Evolutionary conservation across 2,888 invertebrate genomes (phyloP), one percentile per base, ranked within the genome.

Genomic region (Ypsolopha sequella): DNA sequence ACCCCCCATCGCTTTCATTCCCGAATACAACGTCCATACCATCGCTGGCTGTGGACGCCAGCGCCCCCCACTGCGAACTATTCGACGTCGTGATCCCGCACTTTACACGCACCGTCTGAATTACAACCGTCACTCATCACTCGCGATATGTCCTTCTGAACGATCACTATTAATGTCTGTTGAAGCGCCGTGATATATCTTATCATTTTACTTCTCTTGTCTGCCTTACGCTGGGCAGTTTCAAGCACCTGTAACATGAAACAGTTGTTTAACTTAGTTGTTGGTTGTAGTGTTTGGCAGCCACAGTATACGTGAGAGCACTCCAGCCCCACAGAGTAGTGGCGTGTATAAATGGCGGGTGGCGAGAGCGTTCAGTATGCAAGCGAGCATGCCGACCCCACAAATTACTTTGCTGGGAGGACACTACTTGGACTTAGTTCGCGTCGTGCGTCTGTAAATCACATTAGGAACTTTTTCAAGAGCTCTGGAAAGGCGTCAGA

Each of bases 31-130:
- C 67, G 81, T 82, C 82, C 86, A 86, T 86, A 77, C 75, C 86
- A 86, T 86, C 76, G 80, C 85, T 81, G 80, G 82, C 74, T 69
- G 70, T 68, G 76, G 72, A 71, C 77, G 80, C 82, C 80, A 76
- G 80, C 80, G 78, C 72, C 68, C 71, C 76, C 78, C 79, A 78
- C 73, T 72, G 70, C 52, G 80, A 70, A 58, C 64, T 57, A 66
- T 76, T 79, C 73, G 81, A 78, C 85, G 86, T 79, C 72, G 80
- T 85, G 80, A 63, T 70, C 3, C 41, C 74, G 72, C 67, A 64
- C 59, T 64, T 76, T 63, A 80, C 69, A 55, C 70, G 63, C 70
- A 62, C 85, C 77, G 68, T 75, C 75, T 70, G 68, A 58, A 74
- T 24, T 65, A 63, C 62, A 64, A 65, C 24, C 24, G 24, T 70